A percentile compares a stretch with the other conserved stretches of the same genome.
Evolutionary conservation across 2,113 vertebrate genomes (phyloP).

Genomic region (Coturnix japonica): DNA sequence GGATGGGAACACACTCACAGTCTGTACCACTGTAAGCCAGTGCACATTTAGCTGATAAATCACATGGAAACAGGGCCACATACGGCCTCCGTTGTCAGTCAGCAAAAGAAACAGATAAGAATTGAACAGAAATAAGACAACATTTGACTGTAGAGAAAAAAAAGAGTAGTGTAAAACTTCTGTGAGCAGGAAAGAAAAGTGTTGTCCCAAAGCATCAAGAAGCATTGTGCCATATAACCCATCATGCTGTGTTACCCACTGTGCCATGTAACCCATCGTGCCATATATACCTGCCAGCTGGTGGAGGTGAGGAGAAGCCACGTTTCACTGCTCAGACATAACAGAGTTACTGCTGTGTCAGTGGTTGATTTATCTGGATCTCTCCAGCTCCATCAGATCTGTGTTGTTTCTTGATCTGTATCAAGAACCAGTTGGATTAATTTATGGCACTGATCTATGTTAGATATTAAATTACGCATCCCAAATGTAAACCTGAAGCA

Average conservation of each 20-base stretch:
- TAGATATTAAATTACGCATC: neutral
- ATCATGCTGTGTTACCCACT: too few relatives aligned
- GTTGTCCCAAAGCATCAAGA: neutral
- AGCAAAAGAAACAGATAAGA: neutral
- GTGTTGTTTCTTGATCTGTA: neutral
- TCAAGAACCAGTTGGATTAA: neutral
- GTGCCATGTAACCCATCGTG: too few relatives aligned
- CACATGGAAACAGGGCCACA: neutral
- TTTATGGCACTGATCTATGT: neutral
- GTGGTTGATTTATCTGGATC: fast-evolving
- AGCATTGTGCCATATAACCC: fast-evolving
- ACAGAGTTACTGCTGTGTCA: neutral
- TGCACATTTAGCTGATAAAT: neutral
- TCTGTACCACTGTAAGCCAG: neutral
- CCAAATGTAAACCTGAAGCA: neutral
- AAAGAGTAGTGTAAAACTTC: neutral
- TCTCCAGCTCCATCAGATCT: neutral
- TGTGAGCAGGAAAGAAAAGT: neutral
- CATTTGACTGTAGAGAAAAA: neutral
- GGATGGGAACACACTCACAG: neutral
- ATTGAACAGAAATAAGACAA: neutral
- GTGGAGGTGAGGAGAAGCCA: neutral
- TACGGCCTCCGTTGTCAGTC: neutral
- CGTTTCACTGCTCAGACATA: neutral
- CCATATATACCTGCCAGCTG: neutral